Evolutionary conservation across 2,797 vertebrate genomes (phyloP).

Genomic region (Danio jaintianensis): DNA sequence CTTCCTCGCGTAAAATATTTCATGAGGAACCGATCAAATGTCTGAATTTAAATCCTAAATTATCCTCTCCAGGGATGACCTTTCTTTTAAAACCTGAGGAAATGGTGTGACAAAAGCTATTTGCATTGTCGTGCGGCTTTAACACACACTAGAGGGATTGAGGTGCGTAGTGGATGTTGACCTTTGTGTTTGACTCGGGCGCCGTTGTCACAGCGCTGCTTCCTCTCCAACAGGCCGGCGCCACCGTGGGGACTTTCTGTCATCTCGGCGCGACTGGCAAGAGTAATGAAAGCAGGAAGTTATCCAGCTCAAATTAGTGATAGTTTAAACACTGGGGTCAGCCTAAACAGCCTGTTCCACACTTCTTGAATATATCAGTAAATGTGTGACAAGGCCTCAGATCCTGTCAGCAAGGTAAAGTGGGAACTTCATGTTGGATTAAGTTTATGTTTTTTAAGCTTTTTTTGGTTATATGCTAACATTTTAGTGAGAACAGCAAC

Average conservation of each 20-base stretch:
- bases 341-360: constrained; percentile 44
- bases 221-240: constrained; percentile 61
- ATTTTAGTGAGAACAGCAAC: neutral
- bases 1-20: neutral
- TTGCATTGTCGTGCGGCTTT: constrained; percentile 57
- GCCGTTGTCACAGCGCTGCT: constrained; percentile 51
- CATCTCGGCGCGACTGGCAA: constrained; percentile 51
- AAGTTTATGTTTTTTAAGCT: neutral
- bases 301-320: constrained; percentile 61
- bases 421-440: neutral
- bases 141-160: constrained; percentile 27
- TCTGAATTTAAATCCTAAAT: constrained; percentile 43
- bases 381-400: constrained; percentile 48
- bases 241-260: constrained; percentile 49
- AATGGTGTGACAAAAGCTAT: constrained; percentile 46
- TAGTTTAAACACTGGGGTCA: constrained; percentile 64
- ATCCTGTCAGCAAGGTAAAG: constrained; percentile 45
- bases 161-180: constrained; percentile 50
- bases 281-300: constrained; percentile 66
- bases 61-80: constrained; percentile 21
- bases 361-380: constrained; percentile 63
- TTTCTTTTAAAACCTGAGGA: constrained; percentile 49
- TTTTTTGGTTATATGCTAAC: neutral
- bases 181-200: constrained; percentile 55
- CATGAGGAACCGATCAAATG: constrained; percentile 15